Base-by-base conservation (phyloP, 2,797 vertebrate species). In the Hippopotamyrus pictus region DNA sequence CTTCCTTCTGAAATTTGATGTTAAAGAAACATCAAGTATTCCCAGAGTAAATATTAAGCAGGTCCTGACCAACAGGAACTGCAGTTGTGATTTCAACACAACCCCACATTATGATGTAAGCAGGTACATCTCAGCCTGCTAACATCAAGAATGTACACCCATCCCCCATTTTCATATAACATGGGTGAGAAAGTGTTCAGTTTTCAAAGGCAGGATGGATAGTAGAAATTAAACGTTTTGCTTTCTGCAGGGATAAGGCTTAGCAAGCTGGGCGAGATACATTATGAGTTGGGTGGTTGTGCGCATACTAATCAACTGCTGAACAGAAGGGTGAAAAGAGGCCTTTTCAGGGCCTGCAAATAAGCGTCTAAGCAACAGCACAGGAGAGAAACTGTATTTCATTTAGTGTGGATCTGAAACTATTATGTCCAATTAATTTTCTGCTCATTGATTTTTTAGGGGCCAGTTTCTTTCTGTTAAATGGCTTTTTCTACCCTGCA, bases 1-100 rank as follows among this genome's bases (percentile, higher is more conserved):
- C 96, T 83, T 98, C 97, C 92, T 95, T 97, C 97, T 98, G 94
- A 59, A 91, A 91, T 54, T 89, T 12, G 14, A 1, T 37, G 93
- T 94, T 95, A 95, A 96, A 91, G 94, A 94, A 92, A 44, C 5
- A 88, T 19, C 11, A 69, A 8, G 0, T 5, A 46, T 33, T 88
- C 41, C 82, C n/a, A 33, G 7, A 17, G 44, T 22, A 83, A 90
- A 73, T 41, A 54, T 73, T 88, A 48, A 3, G 33, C 44, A 50
- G 82, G 12, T 33, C 17, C 14, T 65, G 1, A 62, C 33, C 37
- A 44, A 8, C 44, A 53, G 37, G 14, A 54, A 3, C 11, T 33
- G 62, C 25, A 25, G 41, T 19, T 7, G n/a, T 37, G 6, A 59
- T 89, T 50, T 76, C 19, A 89, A 69, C 54, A 88, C 14, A 82